A percentile compares a stretch with the other conserved stretches of the same genome.
Evolutionary conservation across 2,888 invertebrate species (phyloP).

Genomic region (Branchipolynoe longqiensis): DNA sequence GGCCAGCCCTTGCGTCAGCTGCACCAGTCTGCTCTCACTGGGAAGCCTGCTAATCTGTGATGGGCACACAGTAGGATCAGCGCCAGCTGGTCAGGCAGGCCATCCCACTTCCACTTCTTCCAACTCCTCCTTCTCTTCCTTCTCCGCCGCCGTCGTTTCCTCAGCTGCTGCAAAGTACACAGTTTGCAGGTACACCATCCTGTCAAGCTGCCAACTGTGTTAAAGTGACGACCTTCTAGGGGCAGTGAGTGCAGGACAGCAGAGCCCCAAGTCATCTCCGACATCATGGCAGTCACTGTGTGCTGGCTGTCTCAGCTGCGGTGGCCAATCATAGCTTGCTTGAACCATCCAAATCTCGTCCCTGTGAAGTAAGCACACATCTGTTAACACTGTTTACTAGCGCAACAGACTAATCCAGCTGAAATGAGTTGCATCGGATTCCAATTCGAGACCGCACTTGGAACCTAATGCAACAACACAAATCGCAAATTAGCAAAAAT

Average conservation of each 20-base stretch:
- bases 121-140: not conserved
- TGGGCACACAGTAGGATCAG: not conserved
- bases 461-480: too few relatives aligned
- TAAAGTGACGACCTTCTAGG: not conserved
- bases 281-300: not conserved
- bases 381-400: too few relatives aligned
- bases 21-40: not conserved
- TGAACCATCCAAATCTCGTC: constrained; percentile 18
- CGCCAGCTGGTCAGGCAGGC: not conserved
- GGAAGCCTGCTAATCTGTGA: not conserved
- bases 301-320: not conserved
- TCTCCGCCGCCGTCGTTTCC: not conserved
- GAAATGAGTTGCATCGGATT: too few relatives aligned
- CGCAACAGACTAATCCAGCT: too few relatives aligned
- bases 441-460: too few relatives aligned
- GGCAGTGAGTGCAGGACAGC: not conserved
- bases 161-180: constrained; percentile 15
- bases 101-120: not conserved
- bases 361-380: constrained; percentile 4
- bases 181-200: constrained; percentile 14
- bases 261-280: not conserved
- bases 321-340: constrained; percentile 25
- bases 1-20: constrained; percentile 9
- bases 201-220: constrained; percentile 27
- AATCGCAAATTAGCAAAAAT: too few relatives aligned